phyloP scores from a whole-genome alignment of 2,888 invertebrate species.

The Polymixis lichenea region DNA sequence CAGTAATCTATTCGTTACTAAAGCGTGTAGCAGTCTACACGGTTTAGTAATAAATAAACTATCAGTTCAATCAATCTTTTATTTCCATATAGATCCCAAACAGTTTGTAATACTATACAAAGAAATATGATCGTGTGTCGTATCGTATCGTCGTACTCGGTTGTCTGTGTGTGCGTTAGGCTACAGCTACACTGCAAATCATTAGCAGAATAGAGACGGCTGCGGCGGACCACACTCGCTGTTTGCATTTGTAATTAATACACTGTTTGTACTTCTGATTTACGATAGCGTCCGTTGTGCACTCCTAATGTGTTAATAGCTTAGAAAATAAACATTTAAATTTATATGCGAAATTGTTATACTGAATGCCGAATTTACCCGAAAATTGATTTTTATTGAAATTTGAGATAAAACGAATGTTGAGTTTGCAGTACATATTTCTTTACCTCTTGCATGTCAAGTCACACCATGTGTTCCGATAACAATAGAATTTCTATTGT shows the following conservation, averaged over 20 bases:
- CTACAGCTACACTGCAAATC: constrained; percentile 86
- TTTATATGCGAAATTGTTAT: constrained; percentile 43
- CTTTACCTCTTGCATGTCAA: no score
- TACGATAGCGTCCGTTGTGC: constrained; percentile 86
- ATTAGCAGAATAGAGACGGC: constrained; percentile 89
- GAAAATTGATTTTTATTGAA: background rate
- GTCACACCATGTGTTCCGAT: no score
- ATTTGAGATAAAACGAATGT: background rate
- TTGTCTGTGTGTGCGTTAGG: constrained; percentile 54
- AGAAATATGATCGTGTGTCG: constrained; percentile 32
- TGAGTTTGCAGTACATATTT: no score
- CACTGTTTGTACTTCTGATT: constrained; percentile 90
- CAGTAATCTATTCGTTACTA: no score
- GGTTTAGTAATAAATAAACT: background rate
- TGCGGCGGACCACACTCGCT: constrained; percentile 88
- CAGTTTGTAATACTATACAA: background rate
- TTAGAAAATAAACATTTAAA: constrained; percentile 82
- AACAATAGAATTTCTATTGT: no score
- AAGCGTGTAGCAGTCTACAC: no score
- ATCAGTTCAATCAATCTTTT: background rate
- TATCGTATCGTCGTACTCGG: constrained; percentile 39
- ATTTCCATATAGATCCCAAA: background rate
- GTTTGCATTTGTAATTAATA: constrained; percentile 91
- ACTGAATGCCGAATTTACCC: constrained; percentile 7
- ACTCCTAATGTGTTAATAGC: constrained; percentile 89